Evolutionary conservation across 2,113 vertebrate species (phyloP).

Genomic region (Euleptes europaea): DNA sequence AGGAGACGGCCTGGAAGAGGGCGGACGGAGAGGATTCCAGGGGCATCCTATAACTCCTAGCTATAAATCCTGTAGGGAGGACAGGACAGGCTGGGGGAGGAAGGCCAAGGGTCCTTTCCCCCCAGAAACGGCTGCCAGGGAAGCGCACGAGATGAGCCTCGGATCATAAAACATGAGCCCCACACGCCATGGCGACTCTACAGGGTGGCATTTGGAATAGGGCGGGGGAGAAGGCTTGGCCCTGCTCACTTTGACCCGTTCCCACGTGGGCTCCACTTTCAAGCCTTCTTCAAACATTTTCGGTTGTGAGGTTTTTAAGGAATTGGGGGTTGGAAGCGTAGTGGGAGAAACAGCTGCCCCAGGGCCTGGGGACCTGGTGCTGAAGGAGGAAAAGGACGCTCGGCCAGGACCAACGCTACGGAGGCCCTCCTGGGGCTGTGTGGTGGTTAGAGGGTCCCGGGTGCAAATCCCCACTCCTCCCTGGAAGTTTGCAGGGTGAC

Average conservation of each 20-base stretch:
- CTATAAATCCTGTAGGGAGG: slow-evolving; percentile 8
- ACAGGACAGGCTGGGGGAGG: slow-evolving; percentile 18
- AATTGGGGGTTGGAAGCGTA: too few species aligned
- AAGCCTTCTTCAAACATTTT: too few species aligned
- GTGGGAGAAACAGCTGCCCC: too few species aligned
- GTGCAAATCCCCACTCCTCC: too few species aligned
- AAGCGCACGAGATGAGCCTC: background rate
- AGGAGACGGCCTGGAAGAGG: background rate
- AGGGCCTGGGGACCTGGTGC: too few species aligned
- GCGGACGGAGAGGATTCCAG: slow-evolving; percentile 20
- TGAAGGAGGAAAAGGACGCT: too few species aligned
- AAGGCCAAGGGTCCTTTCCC: background rate
- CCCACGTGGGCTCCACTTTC: background rate
- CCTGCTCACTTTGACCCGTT: slow-evolving; percentile 11
- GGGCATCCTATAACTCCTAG: background rate
- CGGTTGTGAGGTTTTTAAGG: too few species aligned
- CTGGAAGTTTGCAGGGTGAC: too few species aligned
- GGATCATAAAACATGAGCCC: background rate
- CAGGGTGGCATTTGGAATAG: slow-evolving; percentile 15
- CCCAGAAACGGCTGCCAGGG: background rate
- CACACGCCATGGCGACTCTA: background rate
- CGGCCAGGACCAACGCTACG: too few species aligned
- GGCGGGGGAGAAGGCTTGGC: background rate
- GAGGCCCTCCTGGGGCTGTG: too few species aligned
- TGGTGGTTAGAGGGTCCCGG: too few species aligned